Evolutionary conservation across 2,888 invertebrate genomes (phyloP), one percentile per base, ranked within the genome.

Genomic region (Caenorhabditis imperialis): DNA sequence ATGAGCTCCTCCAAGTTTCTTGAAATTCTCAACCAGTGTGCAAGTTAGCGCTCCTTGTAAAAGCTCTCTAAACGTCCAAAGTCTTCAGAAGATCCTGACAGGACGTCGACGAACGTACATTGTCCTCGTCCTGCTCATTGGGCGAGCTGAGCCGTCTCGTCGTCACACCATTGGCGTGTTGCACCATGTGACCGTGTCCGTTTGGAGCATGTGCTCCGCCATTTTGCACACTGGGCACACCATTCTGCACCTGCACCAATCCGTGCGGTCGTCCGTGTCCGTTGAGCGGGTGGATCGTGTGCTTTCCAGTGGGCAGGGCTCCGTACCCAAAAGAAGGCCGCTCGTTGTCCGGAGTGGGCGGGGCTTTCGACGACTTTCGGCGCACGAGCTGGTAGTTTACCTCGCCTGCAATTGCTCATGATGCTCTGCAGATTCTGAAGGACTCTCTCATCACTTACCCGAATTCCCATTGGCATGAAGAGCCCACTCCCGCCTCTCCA

Each of bases 401-500:
- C 16, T 65, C 65, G 8, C 61, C 71, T 71, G 53, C 3, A 71
- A 62, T 14, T n/a, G n/a, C n/a, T n/a, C n/a, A n/a, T n/a, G n/a
- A n/a, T n/a, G n/a, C n/a, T n/a, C n/a, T n/a, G n/a, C n/a, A n/a
- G n/a, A n/a, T n/a, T n/a, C n/a, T n/a, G n/a, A n/a, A n/a, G n/a
- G n/a, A n/a, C n/a, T 30, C 30, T 30, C 10, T 30, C 30, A 30
- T 30, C 6, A 57, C 58, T 38, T 10, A 71, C 71, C 61, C 55
- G 51, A 67, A 47, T 73, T 65, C 61, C 73, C 73, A 65, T 73
- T 73, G 4, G 73, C 73, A 44, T 73, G 73, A 33, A 73, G 67
- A n/a, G 73, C 73, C 73, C 73, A 73, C 37, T 67, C 65, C 33
- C 73, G 45, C 35, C 55, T 73, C 48, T 75, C 75, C 35, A 70